Evolutionary conservation across 2,797 vertebrate species (phyloP).

Genomic region (Psittacula echo): DNA sequence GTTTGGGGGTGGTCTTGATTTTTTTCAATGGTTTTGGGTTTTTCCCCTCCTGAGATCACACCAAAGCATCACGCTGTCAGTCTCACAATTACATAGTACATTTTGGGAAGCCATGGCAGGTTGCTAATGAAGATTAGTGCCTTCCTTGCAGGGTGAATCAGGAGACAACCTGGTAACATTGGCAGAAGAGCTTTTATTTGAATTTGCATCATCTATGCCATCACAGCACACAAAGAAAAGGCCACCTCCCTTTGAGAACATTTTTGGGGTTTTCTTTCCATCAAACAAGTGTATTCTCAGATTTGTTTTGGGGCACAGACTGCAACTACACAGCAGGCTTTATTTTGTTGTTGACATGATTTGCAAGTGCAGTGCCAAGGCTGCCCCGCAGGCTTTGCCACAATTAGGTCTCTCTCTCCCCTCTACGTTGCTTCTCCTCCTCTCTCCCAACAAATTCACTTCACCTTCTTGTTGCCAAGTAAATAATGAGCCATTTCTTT

Average conservation of each 20-base stretch:
- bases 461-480: rapidly evolving
- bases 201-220: not conserved
- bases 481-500: not conserved
- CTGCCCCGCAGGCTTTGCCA: not conserved
- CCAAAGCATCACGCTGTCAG: not conserved
- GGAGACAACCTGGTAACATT: rapidly evolving
- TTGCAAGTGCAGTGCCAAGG: not conserved
- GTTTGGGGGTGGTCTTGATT: not conserved
- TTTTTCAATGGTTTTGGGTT: not conserved
- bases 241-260: not conserved
- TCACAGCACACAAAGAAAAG: not conserved
- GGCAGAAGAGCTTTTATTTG: not conserved
- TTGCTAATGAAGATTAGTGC: rapidly evolving
- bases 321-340: not conserved
- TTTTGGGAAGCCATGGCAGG: not conserved
- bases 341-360: not conserved
- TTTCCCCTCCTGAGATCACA: not conserved
- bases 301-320: not conserved
- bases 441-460: not conserved
- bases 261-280: not conserved
- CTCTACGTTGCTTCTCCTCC: rapidly evolving
- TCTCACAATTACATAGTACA: rapidly evolving
- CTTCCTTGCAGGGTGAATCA: too few species aligned
- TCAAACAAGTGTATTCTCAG: not conserved
- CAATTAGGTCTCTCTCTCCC: too few species aligned